phyloP scores from a whole-genome alignment of 2,888 invertebrate species.

The Caenorhabditis sp. region DNA sequence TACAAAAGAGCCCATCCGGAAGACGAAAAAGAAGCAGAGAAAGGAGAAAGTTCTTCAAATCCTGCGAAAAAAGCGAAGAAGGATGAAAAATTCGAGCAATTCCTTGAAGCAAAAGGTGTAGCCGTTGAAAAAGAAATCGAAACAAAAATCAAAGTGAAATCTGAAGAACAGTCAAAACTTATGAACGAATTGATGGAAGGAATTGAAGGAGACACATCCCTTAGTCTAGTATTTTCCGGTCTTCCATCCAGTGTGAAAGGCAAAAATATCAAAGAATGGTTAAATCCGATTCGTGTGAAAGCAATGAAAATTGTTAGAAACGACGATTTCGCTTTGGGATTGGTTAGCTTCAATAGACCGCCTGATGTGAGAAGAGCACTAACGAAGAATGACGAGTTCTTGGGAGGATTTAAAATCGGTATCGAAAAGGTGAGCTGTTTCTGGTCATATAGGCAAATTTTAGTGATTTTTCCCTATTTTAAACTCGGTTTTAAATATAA shows the following conservation, averaged over 20 bases:
- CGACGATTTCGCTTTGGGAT: slow-evolving; percentile 45
- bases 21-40: background rate
- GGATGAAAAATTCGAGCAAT: slow-evolving; percentile 87
- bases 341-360: slow-evolving; percentile 61
- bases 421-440: slow-evolving; percentile 21
- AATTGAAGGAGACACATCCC: slow-evolving; percentile 58
- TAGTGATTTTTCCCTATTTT: too few species aligned
- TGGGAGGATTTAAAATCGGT: slow-evolving; percentile 65
- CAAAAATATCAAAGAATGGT: slow-evolving; percentile 66
- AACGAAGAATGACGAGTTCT: slow-evolving; percentile 55
- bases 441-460: too few species aligned
- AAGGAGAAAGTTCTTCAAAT: slow-evolving; percentile 17
- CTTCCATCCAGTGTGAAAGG: slow-evolving; percentile 61
- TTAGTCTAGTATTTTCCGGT: slow-evolving; percentile 62
- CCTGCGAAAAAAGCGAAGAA: slow-evolving; percentile 39
- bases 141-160: slow-evolving; percentile 67
- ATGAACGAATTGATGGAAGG: slow-evolving; percentile 52
- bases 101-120: slow-evolving; percentile 83
- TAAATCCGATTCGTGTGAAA: slow-evolving; percentile 66
- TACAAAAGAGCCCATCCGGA: slow-evolving; percentile 47
- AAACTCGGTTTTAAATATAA: too few species aligned
- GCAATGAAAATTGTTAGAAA: slow-evolving; percentile 53
- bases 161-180: slow-evolving; percentile 35
- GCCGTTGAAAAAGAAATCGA: slow-evolving; percentile 32
- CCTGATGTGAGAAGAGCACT: slow-evolving; percentile 61